Evolutionary conservation across 2,888 invertebrate species (phyloP).

Genomic region (Pyrocoelia pectoralis): DNA sequence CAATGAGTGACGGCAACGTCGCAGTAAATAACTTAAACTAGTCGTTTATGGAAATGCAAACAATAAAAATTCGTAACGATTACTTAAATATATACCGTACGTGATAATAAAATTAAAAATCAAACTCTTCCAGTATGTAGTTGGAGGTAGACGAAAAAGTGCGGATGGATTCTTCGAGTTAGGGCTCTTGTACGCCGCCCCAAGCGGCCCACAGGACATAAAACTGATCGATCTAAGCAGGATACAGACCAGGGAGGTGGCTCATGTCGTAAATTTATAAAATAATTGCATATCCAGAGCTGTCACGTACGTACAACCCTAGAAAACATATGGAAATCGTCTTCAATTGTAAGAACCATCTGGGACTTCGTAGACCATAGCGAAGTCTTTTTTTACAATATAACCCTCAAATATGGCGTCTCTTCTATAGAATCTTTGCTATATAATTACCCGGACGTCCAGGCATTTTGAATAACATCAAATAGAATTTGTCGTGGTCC

Average conservation of each 20-base stretch:
- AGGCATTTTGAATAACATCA: conserved; percentile 46
- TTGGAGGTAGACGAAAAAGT: conserved; percentile 11
- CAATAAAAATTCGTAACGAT: conserved; percentile 33
- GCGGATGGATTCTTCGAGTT: conserved; percentile 19
- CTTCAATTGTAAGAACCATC: conserved; percentile 22
- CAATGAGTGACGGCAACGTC: conserved; percentile 36
- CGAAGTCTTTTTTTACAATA: conserved; percentile 51
- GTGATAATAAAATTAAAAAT: conserved; percentile 17
- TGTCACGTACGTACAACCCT: conserved; percentile 41
- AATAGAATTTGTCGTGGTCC: conserved; percentile 40
- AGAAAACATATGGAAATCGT: conserved; percentile 34
- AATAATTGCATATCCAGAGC: conserved; percentile 40
- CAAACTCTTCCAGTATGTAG: neutral
- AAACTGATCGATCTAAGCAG: conserved; percentile 53
- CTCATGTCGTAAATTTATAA: conserved; percentile 41
- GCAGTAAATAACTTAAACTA: conserved; percentile 33
- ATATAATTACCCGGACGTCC: conserved; percentile 52
- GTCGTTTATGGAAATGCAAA: conserved; percentile 40
- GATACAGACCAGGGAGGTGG: conserved; percentile 43
- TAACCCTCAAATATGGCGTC: conserved; percentile 62
- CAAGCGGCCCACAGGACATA: conserved; percentile 46
- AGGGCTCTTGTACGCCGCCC: conserved; percentile 35
- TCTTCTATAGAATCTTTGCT: conserved; percentile 50
- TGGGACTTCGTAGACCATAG: conserved; percentile 27
- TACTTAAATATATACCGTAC: neutral